Conservation (phyloP, 1,140 invertebrate genomes). For the Kradibia gibbosae region DNA sequence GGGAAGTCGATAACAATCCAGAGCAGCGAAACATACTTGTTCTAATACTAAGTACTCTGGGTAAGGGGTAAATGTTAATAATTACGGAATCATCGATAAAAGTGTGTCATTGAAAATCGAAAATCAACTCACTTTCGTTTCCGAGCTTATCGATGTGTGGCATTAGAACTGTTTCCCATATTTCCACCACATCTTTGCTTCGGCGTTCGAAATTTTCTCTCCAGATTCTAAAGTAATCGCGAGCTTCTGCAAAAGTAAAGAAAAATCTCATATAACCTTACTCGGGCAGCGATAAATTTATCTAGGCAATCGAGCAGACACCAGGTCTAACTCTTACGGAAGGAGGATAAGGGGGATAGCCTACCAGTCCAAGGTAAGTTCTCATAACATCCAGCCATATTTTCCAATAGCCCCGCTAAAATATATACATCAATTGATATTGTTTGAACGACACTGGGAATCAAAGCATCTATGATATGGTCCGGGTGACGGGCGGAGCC, state of each 20-base stretch:
- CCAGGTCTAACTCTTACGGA: no score
- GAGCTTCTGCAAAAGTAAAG: constrained; percentile 82
- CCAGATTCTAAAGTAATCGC: constrained; percentile 88
- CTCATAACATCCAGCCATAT: constrained; percentile 71
- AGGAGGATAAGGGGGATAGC: constrained; percentile 25
- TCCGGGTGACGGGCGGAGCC: neutral
- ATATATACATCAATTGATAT: constrained; percentile 5
- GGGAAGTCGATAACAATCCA: constrained; percentile 88
- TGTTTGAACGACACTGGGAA: neutral
- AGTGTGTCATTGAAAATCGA: neutral
- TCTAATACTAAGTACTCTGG: constrained; percentile 91
- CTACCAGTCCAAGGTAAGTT: constrained; percentile 73
- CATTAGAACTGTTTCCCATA: constrained; percentile 88
- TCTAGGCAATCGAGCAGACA: neutral
- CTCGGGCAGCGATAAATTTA: no score
- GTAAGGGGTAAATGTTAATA: constrained; percentile 62
- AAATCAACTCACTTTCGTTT: constrained; percentile 85
- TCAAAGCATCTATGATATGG: neutral
- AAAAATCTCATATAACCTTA: constrained; percentile 49
- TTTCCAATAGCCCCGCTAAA: neutral
- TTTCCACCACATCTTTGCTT: constrained; percentile 89
- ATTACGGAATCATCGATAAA: constrained; percentile 22
- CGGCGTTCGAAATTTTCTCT: constrained; percentile 92
- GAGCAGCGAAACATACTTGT: constrained; percentile 93
- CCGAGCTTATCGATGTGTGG: constrained; percentile 85